phyloP scores from a whole-genome alignment of 2,888 invertebrate genomes.

The Ptycholaimellus sp. region DNA sequence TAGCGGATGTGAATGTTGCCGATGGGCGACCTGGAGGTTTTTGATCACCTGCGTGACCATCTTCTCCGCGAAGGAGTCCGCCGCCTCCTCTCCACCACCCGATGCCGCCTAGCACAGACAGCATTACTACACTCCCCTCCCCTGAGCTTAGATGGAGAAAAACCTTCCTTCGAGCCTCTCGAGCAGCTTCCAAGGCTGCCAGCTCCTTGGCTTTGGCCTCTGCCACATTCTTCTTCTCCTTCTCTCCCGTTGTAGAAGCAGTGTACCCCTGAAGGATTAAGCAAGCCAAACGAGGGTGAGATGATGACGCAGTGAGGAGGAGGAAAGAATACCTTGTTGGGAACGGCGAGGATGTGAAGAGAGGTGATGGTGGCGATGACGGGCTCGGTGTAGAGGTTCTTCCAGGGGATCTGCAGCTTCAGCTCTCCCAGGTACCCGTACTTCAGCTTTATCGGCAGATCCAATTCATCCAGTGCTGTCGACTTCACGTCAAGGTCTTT shows the following conservation, averaged over 20 bases:
- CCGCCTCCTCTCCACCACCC: slow-evolving; percentile 23
- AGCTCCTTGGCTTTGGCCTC: slow-evolving; percentile 21
- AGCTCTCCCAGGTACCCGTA: slow-evolving; percentile 36
- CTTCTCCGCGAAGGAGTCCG: slow-evolving; percentile 36
- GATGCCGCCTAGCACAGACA: slow-evolving; percentile 2
- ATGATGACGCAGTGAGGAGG: too few relatives aligned
- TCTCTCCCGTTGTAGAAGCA: too few relatives aligned
- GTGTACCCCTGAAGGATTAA: too few relatives aligned
- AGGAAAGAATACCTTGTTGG: slow-evolving; percentile 23
- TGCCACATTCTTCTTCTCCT: slow-evolving; percentile 16
- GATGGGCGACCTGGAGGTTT: slow-evolving; percentile 33
- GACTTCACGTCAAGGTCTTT: slow-evolving; percentile 65
- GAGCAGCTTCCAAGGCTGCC: slow-evolving; percentile 18
- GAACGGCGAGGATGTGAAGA: slow-evolving; percentile 45
- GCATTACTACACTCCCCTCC: slow-evolving; percentile 5
- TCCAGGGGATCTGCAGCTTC: slow-evolving; percentile 89
- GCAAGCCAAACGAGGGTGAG: too few relatives aligned
- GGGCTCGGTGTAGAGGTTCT: slow-evolving; percentile 78
- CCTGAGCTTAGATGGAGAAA: neutral
- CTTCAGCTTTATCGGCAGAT: slow-evolving; percentile 74
- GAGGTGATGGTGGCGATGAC: slow-evolving; percentile 70
- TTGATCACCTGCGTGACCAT: slow-evolving; percentile 35
- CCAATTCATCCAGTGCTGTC: slow-evolving; percentile 65
- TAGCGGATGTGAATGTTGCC: slow-evolving; percentile 35
- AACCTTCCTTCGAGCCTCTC: slow-evolving; percentile 11